Base-by-base conservation (phyloP, 2,888 invertebrate species). In the Melikaiella ostensackeni region DNA sequence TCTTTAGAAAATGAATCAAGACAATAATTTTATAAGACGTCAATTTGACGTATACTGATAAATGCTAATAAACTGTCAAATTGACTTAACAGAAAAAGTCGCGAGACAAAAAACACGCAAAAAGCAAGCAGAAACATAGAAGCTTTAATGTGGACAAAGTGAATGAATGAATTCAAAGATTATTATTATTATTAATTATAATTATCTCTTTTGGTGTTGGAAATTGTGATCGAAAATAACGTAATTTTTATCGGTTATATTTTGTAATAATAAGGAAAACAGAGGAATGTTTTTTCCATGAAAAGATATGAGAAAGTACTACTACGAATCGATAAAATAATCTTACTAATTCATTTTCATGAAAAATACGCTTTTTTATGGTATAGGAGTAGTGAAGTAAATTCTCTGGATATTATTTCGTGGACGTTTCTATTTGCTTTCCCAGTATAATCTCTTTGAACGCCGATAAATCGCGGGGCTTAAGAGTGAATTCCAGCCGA, bases 371-470 rank as follows among this genome's bases (percentile, higher is more conserved):
- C 16, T 38, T 33, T 35, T 38, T 0, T 42, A 16, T 42, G 5
- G 21, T 16, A 38, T 38, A 38, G 35, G 21, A 24, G 38, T 64
- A 38, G 64, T 42, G 35, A 63, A 63, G 27, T 61, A 75, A 76
- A 64, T 66, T 76, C 35, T 27, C 7, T 35, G 16, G 35, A 76
- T 66, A 55, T 66, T 33, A 61, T 76, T 66, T 76, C 57, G 80
- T 75, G 77, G 75, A 78, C 78, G 78, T 81, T 81, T 78, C 79
- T 79, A 78, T 50, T 75, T 75, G 73, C 77, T 79, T 80, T 79
- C 74, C 76, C 76, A 24, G 24, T 62, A 59, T 82, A 77, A 79
- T 77, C 80, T 79, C 76, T 74, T 80, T 70, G 76, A 76, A 77
- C 59, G 76, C 76, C 79, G 76, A 80, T 82, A 77, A 82, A 82